Base-by-base conservation (phyloP, 1,140 invertebrate genomes). In the Drosophila insularis region DNA sequence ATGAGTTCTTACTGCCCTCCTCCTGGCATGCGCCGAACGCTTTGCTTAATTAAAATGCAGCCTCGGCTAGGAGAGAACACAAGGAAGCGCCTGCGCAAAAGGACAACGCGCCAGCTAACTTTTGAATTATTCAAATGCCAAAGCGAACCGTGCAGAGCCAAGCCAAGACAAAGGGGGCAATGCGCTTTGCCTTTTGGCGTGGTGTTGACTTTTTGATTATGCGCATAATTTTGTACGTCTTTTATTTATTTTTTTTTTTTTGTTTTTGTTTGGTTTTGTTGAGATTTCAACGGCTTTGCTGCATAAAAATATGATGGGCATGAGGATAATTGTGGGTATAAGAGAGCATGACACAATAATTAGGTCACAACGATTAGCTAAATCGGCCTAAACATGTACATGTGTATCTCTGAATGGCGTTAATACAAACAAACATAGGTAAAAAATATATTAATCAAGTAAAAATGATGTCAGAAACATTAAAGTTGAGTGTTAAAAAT, bases 201-300 rank as follows among this genome's bases (percentile, higher is more conserved):
- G 71, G 75, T 87, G 71, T 89, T 80, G 84, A 84, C 82, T 87
- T 62, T 74, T 80, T 90, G 86, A 90, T 90, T 90, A 90, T 90
- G 87, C 87, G 87, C 87, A 90, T 90, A 90, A 90, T 86, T 80
- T 86, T 73, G 64, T 60, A 17, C 14, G 27, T 31, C 21, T 21
- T 56, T 54, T 46, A n/a, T n/a, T n/a, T n/a, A n/a, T 53, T 60
- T 61, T 62, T 61, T 40, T 50, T 40, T 13, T 40, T 3, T n/a
- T 0, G 14, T 21, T 27, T 65, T 27, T 63, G 53, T 40, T 61
- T 64, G 27, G 27, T 35, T 46, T 27, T 11, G 17, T 2, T 50
- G 43, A 50, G 43, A 21, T 21, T 50, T 46, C 6, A 21, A 10
- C 17, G 19, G 67, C 14, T 32, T 40, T 58, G 39, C 37, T 23